Evolutionary conservation across 2,888 invertebrate genomes (phyloP).

Genomic region (Andrena trimmerana): DNA sequence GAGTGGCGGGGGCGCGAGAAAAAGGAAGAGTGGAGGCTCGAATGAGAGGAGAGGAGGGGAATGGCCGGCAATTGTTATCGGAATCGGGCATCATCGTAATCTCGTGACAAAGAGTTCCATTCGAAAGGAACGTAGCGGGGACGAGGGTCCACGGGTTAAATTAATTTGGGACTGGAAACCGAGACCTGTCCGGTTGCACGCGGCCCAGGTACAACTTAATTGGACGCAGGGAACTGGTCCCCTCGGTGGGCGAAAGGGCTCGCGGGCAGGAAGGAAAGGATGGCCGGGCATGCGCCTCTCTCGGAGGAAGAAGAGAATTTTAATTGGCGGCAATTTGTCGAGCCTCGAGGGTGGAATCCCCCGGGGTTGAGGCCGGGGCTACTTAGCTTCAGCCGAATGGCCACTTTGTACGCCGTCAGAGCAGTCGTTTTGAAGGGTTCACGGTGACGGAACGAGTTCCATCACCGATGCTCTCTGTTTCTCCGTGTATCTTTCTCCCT

Average conservation of each 20-base stretch:
- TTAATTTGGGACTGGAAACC: slow-evolving; percentile 62
- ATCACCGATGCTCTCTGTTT: neutral
- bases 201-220: slow-evolving; percentile 82
- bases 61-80: slow-evolving; percentile 29
- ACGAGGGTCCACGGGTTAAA: slow-evolving; percentile 46
- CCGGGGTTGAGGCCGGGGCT: slow-evolving; percentile 45
- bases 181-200: slow-evolving; percentile 54
- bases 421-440: slow-evolving; percentile 35
- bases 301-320: slow-evolving; percentile 74
- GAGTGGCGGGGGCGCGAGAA: neutral
- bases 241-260: slow-evolving; percentile 53
- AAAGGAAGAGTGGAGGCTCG: neutral
- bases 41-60: neutral
- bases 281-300: slow-evolving; percentile 61
- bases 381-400: slow-evolving; percentile 58
- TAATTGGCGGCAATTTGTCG: slow-evolving; percentile 80
- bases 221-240: slow-evolving; percentile 80
- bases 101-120: slow-evolving; percentile 54
- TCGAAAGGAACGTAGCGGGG: slow-evolving; percentile 31
- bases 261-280: slow-evolving; percentile 43
- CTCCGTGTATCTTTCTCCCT: neutral
- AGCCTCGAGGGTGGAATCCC: slow-evolving; percentile 56
- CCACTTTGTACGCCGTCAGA: slow-evolving; percentile 62
- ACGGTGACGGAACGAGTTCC: slow-evolving; percentile 7
- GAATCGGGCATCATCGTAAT: slow-evolving; percentile 52